Base-by-base conservation (phyloP, 2,888 invertebrate species). In the Abrostola triplasia region DNA sequence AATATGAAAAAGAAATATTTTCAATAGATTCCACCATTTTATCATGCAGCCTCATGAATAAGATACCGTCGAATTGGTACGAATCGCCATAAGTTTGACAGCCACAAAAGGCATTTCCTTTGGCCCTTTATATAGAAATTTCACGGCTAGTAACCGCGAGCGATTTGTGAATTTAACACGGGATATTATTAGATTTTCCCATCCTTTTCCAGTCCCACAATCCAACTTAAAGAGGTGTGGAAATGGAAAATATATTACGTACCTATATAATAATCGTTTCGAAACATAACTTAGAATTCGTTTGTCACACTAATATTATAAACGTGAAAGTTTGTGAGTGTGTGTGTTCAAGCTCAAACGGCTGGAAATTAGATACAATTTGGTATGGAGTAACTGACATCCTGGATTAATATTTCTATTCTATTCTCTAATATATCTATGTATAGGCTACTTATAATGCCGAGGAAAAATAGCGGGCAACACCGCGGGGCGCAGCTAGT, bases 111-210 rank as follows among this genome's bases (percentile, higher is more conserved):
- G 70, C 75, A 77, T 80, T 79, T 79, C 75, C 73, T 81, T 76
- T 71, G 73, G 66, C 77, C 80, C 70, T 75, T 76, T 70, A 70
- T 73, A 67, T 71, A 61, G 72, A 78, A 77, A 83, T 83, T 83
- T 83, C 77, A 81, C 76, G 76, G 80, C 60, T 67, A 64, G 71
- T 80, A 83, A 77, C 76, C 82, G 73, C 70, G 69, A 78, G 72
- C 76, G 73, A 75, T 68, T 79, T 73, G 76, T 77, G 80, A 81
- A 81, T 83, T 76, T 83, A 83, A 80, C 79, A 81, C 76, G 64
- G 73, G 77, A 77, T 81, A 77, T 83, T 83, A 83, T 80, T 76
- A 72, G 62, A 76, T 66, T 73, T 73, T 41, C 53, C 5, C 24
- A 50, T 58, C 47, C 36, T 41, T 61, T 70, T 38, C 36, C 13